Evolutionary conservation across 2,888 invertebrate species (phyloP), one percentile per base, ranked within the genome.

Genomic region (Phlogophora meticulosa): DNA sequence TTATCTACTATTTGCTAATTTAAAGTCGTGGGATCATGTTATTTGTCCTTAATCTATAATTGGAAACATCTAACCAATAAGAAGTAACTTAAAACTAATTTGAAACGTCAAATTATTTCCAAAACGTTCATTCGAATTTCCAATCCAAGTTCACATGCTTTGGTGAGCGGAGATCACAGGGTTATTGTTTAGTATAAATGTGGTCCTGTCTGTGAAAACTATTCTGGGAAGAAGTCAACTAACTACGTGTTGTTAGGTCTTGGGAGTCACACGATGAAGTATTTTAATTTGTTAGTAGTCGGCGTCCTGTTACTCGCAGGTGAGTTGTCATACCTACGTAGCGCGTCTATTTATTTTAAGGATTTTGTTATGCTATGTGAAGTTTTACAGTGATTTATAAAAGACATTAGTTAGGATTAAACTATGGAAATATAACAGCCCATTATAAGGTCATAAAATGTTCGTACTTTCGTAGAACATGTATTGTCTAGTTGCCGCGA

Each of bases 251-350:
- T 58, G 32, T 60, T 52, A 36, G 43, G 48, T 60, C 32, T 66
- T 55, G 49, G 36, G 46, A 72, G 57, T 58, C 65, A 66, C 70
- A 81, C 72, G 75, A 94, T 96, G 96, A 96, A 94, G 84, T 91
- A 92, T 85, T 86, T 91, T 74, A 78, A 94, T 66, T 86, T 94
- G 81, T 78, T 93, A 77, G 86, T 91, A 59, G 80, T 93, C 72
- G 89, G 91, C 79, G 78, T 93, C 83, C 88, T 96, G 82, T 86
- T 94, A 53, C 83, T 95, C 46, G 85, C 93, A 88, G 96, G 96
- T 96, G 85, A 91, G 85, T 69, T 86, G 84, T 73, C 78, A 73
- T 86, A 85, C 75, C 81, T 76, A 85, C 84, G 83, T 85, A 78
- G 81, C 77, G 72, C 58, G 52, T 65, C 9, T 45, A 43, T 32